A percentile compares a stretch with the other conserved stretches of the same genome.
Evolutionary conservation across 2,113 vertebrate species (phyloP).

Genomic region (Calidris pugnax): DNA sequence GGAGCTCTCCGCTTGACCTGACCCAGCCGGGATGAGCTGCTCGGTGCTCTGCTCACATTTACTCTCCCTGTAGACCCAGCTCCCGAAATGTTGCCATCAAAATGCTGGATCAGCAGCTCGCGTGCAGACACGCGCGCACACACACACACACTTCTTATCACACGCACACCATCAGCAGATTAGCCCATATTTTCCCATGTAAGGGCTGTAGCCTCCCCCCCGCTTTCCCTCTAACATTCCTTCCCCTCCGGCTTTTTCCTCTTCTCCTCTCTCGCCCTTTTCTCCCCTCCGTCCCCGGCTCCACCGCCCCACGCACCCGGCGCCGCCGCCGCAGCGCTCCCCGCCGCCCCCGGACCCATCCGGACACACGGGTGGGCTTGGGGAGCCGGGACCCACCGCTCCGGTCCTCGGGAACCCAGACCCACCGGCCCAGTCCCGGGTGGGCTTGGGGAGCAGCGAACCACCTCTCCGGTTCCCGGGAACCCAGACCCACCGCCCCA

Average conservation of each 20-base stretch:
- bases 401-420: neutral
- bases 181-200: neutral
- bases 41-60: neutral
- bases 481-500: neutral
- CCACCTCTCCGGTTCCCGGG: neutral
- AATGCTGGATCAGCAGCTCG: constrained; percentile 44
- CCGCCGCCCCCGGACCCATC: neutral
- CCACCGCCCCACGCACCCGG: neutral
- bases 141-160: neutral
- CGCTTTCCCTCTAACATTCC: neutral
- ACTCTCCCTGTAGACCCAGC: neutral
- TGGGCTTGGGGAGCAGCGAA: neutral
- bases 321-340: neutral
- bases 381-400: neutral
- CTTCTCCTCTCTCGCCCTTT: neutral
- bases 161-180: neutral
- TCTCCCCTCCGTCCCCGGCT: neutral
- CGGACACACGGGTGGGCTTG: neutral
- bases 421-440: no score
- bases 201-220: neutral
- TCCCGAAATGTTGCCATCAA: neutral
- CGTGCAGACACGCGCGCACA: neutral
- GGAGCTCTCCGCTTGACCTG: neutral
- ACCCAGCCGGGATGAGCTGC: neutral
- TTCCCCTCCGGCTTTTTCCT: neutral